Evolutionary conservation across 2,797 vertebrate genomes (phyloP).

Genomic region (Onychomys torridus): DNA sequence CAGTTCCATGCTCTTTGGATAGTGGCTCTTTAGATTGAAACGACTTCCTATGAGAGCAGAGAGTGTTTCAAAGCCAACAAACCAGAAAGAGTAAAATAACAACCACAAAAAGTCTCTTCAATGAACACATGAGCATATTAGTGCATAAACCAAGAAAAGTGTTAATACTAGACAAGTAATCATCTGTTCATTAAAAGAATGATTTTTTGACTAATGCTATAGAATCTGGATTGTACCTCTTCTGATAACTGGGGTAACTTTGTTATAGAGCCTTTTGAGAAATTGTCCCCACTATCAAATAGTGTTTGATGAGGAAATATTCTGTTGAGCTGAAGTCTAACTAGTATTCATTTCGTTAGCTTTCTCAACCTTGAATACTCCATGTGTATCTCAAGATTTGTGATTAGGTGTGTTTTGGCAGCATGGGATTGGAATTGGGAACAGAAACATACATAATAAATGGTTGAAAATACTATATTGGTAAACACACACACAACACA

Average conservation of each 20-base stretch:
- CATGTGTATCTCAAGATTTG: neutral
- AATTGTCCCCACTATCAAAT: constrained; percentile 65
- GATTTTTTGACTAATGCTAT: neutral
- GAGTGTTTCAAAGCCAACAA: constrained; percentile 86
- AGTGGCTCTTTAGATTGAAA: constrained; percentile 82
- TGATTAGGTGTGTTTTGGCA: neutral
- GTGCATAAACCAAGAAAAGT: constrained; percentile 60
- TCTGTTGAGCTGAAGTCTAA: constrained; percentile 34
- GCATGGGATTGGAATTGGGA: neutral
- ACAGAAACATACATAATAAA: neutral
- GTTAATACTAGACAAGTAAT: constrained; percentile 67
- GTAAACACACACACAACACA: neutral
- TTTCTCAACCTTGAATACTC: neutral
- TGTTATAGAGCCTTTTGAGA: constrained; percentile 78
- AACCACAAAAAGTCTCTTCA: constrained; percentile 64
- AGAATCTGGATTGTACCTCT: constrained; percentile 18
- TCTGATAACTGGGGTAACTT: constrained; percentile 68
- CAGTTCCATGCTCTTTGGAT: constrained; percentile 81
- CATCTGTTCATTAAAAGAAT: constrained; percentile 65
- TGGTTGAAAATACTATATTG: neutral
- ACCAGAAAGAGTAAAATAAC: constrained; percentile 80
- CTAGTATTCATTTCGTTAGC: neutral
- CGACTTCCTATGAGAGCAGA: constrained; percentile 82
- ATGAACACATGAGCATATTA: constrained; percentile 81
- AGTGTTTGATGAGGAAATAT: constrained; percentile 69